Evolutionary conservation across 2,113 vertebrate genomes (phyloP).

Genomic region (Menidia beryllina): DNA sequence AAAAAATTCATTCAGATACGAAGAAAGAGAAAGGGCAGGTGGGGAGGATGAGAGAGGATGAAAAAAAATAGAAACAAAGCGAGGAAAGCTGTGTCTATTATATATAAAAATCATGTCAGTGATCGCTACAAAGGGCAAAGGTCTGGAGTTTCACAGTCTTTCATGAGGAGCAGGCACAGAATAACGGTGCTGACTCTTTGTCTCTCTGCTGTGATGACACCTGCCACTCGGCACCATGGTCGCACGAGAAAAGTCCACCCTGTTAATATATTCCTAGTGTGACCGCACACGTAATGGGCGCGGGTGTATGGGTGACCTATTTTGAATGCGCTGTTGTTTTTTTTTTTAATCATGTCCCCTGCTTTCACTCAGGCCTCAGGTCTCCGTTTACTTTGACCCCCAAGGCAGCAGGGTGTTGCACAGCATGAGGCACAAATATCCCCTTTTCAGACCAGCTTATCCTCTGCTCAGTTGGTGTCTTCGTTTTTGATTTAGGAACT

Average conservation of each 20-base stretch:
- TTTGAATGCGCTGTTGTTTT: slow-evolving; percentile 39
- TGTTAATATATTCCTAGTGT: slow-evolving; percentile 38
- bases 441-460: slow-evolving; percentile 27
- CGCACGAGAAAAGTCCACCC: slow-evolving; percentile 62
- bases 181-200: slow-evolving; percentile 52
- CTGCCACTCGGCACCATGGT: slow-evolving; percentile 62
- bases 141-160: slow-evolving; percentile 78
- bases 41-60: slow-evolving; percentile 28
- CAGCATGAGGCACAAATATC: slow-evolving; percentile 38
- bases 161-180: slow-evolving; percentile 60
- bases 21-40: slow-evolving; percentile 23
- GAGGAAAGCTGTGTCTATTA: slow-evolving; percentile 60
- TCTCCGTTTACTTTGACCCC: slow-evolving; percentile 41
- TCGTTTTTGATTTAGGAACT: slow-evolving; percentile 25
- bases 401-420: slow-evolving; percentile 43
- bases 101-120: slow-evolving; percentile 68
- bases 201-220: slow-evolving; percentile 54
- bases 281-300: slow-evolving; percentile 15
- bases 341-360: slow-evolving; percentile 46
- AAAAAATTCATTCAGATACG: slow-evolving; percentile 26
- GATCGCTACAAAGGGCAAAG: slow-evolving; percentile 77
- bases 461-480: slow-evolving; percentile 19
- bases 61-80: slow-evolving; percentile 43
- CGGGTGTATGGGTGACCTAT: slow-evolving; percentile 38
- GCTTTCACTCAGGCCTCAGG: slow-evolving; percentile 36